A percentile compares a stretch with the other conserved stretches of the same genome.
Conservation (phyloP, 2,797 vertebrate genomes). For the Tenualosa ilisha region DNA sequence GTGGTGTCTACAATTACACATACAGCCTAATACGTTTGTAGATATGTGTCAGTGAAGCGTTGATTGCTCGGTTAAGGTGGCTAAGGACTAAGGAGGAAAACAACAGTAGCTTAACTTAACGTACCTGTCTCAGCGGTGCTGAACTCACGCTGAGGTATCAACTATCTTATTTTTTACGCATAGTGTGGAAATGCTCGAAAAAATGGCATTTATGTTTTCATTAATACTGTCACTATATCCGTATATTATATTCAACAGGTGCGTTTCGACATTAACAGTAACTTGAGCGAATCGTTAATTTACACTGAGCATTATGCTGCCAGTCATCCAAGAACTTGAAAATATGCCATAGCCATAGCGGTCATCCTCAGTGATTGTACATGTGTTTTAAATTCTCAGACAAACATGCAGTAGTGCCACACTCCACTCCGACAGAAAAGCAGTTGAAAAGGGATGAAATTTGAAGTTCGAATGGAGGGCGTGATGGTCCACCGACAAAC, state of each 20-base stretch:
- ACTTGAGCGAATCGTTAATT: background rate
- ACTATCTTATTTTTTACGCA: background rate
- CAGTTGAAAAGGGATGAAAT: conserved; percentile 56
- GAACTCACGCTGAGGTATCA: background rate
- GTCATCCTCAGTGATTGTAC: background rate
- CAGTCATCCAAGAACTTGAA: background rate
- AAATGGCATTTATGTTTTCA: too few species aligned
- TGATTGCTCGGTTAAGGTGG: background rate
- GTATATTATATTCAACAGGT: background rate
- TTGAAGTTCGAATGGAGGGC: conserved; percentile 63
- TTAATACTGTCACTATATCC: background rate
- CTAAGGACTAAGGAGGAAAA: background rate
- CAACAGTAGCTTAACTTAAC: background rate
- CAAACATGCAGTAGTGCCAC: conserved; percentile 61
- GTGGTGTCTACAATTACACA: background rate
- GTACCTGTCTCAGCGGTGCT: background rate
- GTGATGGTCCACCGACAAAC: conserved; percentile 57
- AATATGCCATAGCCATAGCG: background rate
- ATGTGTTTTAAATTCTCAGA: background rate
- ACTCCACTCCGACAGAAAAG: conserved; percentile 16
- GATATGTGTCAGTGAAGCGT: background rate
- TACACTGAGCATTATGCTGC: background rate
- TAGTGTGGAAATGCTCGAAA: background rate
- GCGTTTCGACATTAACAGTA: background rate
- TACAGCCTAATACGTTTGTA: background rate